phyloP scores from a whole-genome alignment of 2,797 vertebrate species.

The Coreius guichenoti region DNA sequence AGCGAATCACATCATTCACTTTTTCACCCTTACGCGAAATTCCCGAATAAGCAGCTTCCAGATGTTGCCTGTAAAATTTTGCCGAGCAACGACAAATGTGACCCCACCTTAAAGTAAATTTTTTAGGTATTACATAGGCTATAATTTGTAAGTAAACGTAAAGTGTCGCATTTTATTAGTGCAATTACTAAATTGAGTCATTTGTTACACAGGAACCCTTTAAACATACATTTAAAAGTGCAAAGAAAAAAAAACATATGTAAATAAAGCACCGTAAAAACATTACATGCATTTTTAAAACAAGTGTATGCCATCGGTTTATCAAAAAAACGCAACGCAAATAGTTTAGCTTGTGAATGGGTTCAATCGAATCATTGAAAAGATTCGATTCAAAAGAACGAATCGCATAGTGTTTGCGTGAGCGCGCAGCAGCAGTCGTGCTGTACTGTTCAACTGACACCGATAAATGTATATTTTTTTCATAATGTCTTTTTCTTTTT shows the following conservation, averaged over 20 bases:
- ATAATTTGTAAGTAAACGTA: not conserved
- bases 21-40: not conserved
- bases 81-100: not conserved
- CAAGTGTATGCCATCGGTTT: not conserved
- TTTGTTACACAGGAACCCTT: not conserved
- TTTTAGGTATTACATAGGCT: not conserved
- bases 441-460: constrained; percentile 54
- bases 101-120: not conserved
- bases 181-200: not conserved
- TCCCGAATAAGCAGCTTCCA: not conserved
- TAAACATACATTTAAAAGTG: not conserved
- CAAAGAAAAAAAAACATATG: not conserved
- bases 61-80: not conserved
- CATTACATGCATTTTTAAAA: not conserved
- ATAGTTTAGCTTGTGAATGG: not conserved
- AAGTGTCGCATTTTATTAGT: not conserved
- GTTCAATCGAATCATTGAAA: not conserved
- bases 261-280: not conserved
- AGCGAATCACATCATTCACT: not conserved
- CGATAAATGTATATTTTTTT: not conserved
- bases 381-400: constrained; percentile 20
- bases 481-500: not conserved
- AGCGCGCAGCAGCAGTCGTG: constrained; percentile 30
- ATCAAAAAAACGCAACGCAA: not conserved
- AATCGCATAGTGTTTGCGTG: not conserved